Base-by-base conservation (phyloP, 2,797 vertebrate genomes). In the Macropodus opercularis region DNA sequence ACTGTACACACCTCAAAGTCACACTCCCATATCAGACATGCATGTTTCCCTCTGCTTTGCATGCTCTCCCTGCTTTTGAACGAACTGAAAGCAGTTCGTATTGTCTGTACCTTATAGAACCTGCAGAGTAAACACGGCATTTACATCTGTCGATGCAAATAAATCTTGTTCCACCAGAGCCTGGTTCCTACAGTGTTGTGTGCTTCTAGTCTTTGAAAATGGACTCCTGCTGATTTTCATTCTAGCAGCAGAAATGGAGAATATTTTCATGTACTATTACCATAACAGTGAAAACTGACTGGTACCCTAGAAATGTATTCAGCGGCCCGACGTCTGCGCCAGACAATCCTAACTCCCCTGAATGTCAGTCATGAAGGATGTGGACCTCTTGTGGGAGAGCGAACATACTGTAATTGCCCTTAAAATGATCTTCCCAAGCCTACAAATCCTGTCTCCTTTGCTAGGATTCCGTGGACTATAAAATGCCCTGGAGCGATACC, bases 381-480 rank as follows among this genome's bases (percentile, higher is more conserved):
- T 69, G 35, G 7, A 24, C 6, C n/a, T 22, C 38, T 50, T 44
- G 38, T 49, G 46, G 22, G n/a, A 46, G 18, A 35, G 14, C 64
- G 51, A 53, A 41, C 32, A 26, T 70, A n/a, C n/a, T n/a, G n/a
- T n/a, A 35, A 49, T n/a, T 54, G 24, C 49, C 43, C 43, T 57
- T 38, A 18, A 44, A 47, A 43, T 54, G 34, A 53, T 57, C 51
- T 51, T 50, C 23, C 22, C 39, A 40, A 8, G 22, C 5, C 39
- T 31, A 55, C 27, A 64, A 57, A 55, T 75, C 23, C 48, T 55
- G 31, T 46, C 19, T 59, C 29, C 27, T 61, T 68, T 72, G n/a
- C 38, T 39, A 21, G 35, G 60, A 73, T 73, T 57, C 56, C 57
- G 59, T 46, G 32, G 44, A 74, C 57, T 51, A 54, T 27, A 15